Conservation (phyloP, 2,113 vertebrate species). For the Struthidea cinerea region DNA sequence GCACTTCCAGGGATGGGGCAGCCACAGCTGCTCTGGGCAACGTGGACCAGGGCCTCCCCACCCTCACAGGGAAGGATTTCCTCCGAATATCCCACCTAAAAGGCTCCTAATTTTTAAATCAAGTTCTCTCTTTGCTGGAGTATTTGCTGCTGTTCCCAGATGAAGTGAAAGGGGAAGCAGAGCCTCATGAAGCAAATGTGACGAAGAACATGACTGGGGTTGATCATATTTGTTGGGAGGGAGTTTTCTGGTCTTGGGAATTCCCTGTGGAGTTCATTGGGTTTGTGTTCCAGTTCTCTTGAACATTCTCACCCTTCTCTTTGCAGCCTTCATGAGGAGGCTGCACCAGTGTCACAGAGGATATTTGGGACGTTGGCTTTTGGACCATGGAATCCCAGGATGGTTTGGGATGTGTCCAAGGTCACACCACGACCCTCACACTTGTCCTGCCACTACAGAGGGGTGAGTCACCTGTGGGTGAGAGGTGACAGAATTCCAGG, state of each 20-base stretch:
- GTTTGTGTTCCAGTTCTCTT: neutral
- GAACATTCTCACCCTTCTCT: neutral
- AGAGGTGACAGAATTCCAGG: neutral
- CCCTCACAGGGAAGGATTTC: neutral
- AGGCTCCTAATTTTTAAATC: neutral
- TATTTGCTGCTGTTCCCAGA: neutral
- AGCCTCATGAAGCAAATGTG: neutral
- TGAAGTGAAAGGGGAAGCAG: conserved; percentile 4
- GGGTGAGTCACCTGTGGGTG: neutral
- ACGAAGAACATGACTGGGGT: neutral
- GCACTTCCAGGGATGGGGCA: neutral
- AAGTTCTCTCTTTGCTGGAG: neutral
- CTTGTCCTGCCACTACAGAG: neutral
- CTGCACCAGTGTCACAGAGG: accelerated
- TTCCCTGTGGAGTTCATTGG: neutral
- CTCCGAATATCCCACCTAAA: neutral
- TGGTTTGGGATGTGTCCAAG: neutral
- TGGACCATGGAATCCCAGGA: neutral
- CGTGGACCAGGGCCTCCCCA: neutral
- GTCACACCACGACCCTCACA: neutral
- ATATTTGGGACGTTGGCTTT: accelerated
- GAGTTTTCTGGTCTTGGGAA: neutral
- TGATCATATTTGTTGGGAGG: neutral
- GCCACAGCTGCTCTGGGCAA: neutral
- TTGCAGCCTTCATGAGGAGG: neutral